These are phyloP conservation scores for Neosilurus mollespiculum DNA, from an alignment of 2,797 vertebrate species.

Conservation along the genomic window DNA sequence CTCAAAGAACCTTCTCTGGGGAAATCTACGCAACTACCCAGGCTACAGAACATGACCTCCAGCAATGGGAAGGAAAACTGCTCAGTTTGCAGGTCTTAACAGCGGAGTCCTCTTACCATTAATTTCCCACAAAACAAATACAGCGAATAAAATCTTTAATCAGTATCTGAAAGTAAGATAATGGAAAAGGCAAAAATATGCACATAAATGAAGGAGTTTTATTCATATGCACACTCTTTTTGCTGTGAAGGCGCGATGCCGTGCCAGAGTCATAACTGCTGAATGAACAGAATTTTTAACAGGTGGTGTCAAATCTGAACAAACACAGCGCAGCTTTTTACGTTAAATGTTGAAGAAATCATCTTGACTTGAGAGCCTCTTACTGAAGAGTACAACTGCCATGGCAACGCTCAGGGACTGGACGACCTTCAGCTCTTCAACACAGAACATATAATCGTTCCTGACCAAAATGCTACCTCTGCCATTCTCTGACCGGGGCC, in stretches of 20 bases:
- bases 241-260: constrained; percentile 25
- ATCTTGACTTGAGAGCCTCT: constrained; percentile 30
- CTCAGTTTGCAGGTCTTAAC: constrained; percentile 17
- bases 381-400: constrained; percentile 37
- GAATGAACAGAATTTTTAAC: constrained; percentile 48
- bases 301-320: constrained; percentile 22
- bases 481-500: constrained; percentile 64
- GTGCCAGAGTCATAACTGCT: constrained; percentile 38
- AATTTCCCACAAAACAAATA: constrained; percentile 37
- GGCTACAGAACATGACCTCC: constrained; percentile 43
- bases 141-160: constrained; percentile 27
- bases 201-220: constrained; percentile 37
- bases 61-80: constrained; percentile 35
- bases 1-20: constrained; percentile 43
- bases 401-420: constrained; percentile 28
- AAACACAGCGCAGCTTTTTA: constrained; percentile 22
- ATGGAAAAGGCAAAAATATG: constrained; percentile 25
- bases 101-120: constrained; percentile 16
- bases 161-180: constrained; percentile 33
- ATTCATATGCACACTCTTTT: constrained; percentile 29
- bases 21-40: constrained; percentile 47
- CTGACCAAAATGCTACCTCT: constrained; percentile 72
- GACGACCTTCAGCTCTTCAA: constrained; percentile 68
- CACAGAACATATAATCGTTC: constrained; percentile 70
- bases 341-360: constrained; percentile 41